phyloP scores from a whole-genome alignment of 2,113 vertebrate genomes.

The Sinocyclocheilus grahami region DNA sequence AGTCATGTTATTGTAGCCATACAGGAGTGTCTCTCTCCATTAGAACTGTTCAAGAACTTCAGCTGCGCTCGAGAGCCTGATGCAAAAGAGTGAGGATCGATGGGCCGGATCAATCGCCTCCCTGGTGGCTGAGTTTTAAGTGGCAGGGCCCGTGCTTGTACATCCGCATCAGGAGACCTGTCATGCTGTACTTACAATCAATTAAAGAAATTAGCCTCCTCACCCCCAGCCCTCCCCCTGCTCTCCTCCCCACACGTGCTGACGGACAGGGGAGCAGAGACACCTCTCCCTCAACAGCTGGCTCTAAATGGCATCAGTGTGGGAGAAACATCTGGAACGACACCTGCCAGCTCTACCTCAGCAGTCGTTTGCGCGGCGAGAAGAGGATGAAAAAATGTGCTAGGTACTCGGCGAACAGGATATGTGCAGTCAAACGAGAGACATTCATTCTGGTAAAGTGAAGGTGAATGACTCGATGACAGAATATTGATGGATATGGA shows the following conservation, averaged over 20 bases:
- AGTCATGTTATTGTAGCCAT: conserved; percentile 9
- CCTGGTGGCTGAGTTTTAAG: conserved; percentile 61
- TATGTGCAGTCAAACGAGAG: conserved; percentile 40
- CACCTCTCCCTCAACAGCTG: conserved; percentile 52
- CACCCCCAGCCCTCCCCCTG: conserved; percentile 53
- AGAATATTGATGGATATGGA: conserved; percentile 11
- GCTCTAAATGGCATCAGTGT: conserved; percentile 52
- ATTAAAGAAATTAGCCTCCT: conserved; percentile 79
- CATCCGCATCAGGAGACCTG: conserved; percentile 74
- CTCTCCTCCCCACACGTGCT: conserved; percentile 56
- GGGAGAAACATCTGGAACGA: conserved; percentile 61
- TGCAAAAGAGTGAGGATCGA: conserved; percentile 65
- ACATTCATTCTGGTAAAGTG: conserved; percentile 32
- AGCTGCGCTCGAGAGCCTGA: conserved; percentile 47
- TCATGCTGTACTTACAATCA: conserved; percentile 79
- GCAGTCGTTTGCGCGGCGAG: conserved; percentile 20
- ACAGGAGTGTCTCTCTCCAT: conserved; percentile 47
- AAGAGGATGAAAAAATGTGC: not conserved
- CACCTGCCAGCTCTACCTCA: conserved; percentile 58
- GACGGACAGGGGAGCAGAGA: conserved; percentile 62
- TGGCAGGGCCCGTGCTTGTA: conserved; percentile 61
- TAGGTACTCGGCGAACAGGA: not conserved
- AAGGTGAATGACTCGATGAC: conserved; percentile 21
- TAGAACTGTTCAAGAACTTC: conserved; percentile 57
- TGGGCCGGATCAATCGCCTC: conserved; percentile 69